These are phyloP conservation scores for Portevinia maculata DNA, from an alignment of 2,888 invertebrate species.

Conservation along the genomic window DNA sequence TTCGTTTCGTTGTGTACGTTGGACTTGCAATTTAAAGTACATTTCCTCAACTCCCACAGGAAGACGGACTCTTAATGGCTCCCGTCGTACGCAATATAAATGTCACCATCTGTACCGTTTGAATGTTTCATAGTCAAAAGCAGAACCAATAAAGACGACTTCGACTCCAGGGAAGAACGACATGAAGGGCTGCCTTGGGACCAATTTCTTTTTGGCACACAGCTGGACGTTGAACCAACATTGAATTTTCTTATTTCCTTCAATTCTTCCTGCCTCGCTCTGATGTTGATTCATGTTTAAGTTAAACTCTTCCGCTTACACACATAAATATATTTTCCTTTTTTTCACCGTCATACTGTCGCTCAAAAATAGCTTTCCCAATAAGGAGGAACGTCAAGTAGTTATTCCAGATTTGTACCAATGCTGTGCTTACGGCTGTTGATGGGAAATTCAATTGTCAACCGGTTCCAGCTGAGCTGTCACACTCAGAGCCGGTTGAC, in stretches of 20 bases:
- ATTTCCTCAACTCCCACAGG: conserved; percentile 29
- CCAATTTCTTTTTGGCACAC: conserved; percentile 66
- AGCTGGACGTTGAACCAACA: conserved; percentile 64
- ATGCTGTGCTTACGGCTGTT: conserved; percentile 24
- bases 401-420: conserved; percentile 29
- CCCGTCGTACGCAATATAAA: conserved; percentile 33
- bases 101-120: conserved; percentile 69
- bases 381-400: conserved; percentile 57
- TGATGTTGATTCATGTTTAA: neutral
- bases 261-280: neutral
- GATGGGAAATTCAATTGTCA: conserved; percentile 56
- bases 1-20: conserved; percentile 56
- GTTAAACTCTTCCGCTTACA: conserved; percentile 28
- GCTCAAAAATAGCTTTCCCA: conserved; percentile 47
- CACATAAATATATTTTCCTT: conserved; percentile 43
- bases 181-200: no score
- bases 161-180: conserved; percentile 4
- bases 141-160: conserved; percentile 10
- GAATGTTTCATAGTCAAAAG: conserved; percentile 32
- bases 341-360: neutral
- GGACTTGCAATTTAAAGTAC: conserved; percentile 72
- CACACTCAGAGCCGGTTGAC: conserved; percentile 19
- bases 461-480: conserved; percentile 58
- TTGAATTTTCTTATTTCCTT: conserved; percentile 22
- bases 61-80: conserved; percentile 31